These are phyloP conservation scores for Bambusicola thoracicus DNA, from an alignment of 2,113 vertebrate genomes.

Conservation along the genomic window DNA sequence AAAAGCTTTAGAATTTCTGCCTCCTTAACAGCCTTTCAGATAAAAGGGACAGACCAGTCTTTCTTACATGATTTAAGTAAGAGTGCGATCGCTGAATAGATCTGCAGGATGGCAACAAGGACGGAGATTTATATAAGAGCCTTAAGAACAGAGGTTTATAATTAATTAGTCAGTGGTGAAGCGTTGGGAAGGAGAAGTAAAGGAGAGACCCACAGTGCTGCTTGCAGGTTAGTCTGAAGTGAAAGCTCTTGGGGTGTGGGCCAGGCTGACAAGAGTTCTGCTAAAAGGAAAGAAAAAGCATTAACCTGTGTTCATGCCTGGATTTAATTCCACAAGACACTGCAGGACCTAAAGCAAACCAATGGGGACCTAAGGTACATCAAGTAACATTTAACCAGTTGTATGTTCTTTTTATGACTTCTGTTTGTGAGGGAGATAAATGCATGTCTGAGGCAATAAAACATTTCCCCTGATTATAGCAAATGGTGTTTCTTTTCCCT, in stretches of 20 bases:
- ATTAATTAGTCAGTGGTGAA: constrained; percentile 60
- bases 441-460: constrained; percentile 68
- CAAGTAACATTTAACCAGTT: constrained; percentile 73
- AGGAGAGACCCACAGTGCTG: constrained; percentile 66
- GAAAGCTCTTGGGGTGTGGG: constrained; percentile 64
- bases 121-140: constrained; percentile 63
- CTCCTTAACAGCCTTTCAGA: constrained; percentile 65
- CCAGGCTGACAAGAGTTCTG: constrained; percentile 51
- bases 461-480: constrained; percentile 72
- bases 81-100: constrained; percentile 67
- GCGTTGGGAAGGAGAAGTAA: constrained; percentile 63
- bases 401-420: constrained; percentile 76
- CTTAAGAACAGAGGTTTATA: constrained; percentile 64
- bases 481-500: constrained; percentile 76
- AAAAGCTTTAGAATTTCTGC: constrained; percentile 70
- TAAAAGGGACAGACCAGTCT: constrained; percentile 59
- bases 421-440: constrained; percentile 74
- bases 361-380: constrained; percentile 63
- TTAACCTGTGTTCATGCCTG: constrained; percentile 61
- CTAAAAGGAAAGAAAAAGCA: constrained; percentile 67
- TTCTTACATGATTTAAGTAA: constrained; percentile 65
- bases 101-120: constrained; percentile 66
- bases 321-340: constrained; percentile 69
- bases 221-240: constrained; percentile 64
- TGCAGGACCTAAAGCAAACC: constrained; percentile 59